Base-by-base conservation (phyloP, 2,113 vertebrate genomes). In the Blennius ocellaris region DNA sequence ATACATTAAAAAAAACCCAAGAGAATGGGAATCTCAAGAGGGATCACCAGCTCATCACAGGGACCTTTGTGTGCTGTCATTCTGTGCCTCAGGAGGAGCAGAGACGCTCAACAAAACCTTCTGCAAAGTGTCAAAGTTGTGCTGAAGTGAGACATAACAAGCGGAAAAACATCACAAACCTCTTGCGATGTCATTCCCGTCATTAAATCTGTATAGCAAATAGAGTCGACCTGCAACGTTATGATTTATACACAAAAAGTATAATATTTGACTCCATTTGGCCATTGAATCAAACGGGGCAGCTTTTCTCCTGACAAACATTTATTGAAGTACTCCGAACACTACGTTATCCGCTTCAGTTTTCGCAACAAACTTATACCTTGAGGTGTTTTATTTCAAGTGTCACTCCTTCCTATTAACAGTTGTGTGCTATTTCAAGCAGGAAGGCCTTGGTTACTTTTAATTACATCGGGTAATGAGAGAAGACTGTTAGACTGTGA, bases 391-490 rank as follows among this genome's bases (percentile, higher is more conserved):
- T 83, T 72, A 89, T 91, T 85, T 78, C 79, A 76, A 74, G 79
- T 83, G 68, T 77, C 80, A 79, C 81, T 84, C 81, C 78, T 83
- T 61, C 75, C 73, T 69, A 75, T 83, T 88, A 84, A 81, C 88
- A 91, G 86, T 89, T 88, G 69, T 76, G 74, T 82, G 83, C 87
- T 86, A 82, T 85, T 72, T 67, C 45, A 71, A 83, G 78, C 69
- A 73, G 69, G 83, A 84, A 90, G 81, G 76, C 80, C 76, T 79
- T 79, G 74, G 86, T 89, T 90, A 84, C 85, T 92, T 92, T 92
- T 93, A 94, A 94, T 94, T 93, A 93, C 84, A 85, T 73, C 41
- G 73, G 80, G 90, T 92, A 93, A 93, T 85, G 84, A 90, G 92
- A 91, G 87, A 90, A 81, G 86, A 84, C 80, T 90, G 88, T 76